These are phyloP conservation scores for Ranitomeya variabilis DNA, from an alignment of 2,113 vertebrate genomes.

Conservation along the genomic window DNA sequence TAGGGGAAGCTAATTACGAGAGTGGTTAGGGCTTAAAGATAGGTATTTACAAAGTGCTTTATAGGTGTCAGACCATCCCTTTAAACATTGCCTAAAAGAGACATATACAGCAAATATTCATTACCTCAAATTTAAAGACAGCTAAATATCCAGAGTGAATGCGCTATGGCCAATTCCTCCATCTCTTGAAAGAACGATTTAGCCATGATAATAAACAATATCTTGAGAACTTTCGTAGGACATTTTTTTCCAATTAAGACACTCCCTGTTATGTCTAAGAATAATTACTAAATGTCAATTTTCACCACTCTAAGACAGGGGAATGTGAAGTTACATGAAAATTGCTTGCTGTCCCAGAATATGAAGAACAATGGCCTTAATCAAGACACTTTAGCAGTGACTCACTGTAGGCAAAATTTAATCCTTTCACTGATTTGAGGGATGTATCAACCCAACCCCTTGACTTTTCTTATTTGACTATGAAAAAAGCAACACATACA, in stretches of 20 bases:
- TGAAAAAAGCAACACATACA: background rate
- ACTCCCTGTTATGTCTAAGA: background rate
- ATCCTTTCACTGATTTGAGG: conserved; percentile 13
- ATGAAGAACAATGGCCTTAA: conserved; percentile 33
- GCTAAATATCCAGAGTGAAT: no score
- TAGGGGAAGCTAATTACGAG: no score
- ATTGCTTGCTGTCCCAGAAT: background rate
- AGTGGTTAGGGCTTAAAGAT: no score
- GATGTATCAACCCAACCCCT: background rate
- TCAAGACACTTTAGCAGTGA: conserved; percentile 20
- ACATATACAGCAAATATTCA: no score
- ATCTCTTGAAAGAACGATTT: background rate
- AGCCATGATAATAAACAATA: background rate
- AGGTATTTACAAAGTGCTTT: no score
- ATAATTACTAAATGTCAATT: background rate
- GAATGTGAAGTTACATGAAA: conserved; percentile 1
- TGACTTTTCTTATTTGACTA: background rate
- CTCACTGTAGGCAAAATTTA: conserved; percentile 7
- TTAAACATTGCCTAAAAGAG: no score
- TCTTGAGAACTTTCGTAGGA: background rate
- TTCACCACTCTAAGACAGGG: background rate
- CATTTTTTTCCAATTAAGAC: background rate
- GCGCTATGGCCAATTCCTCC: no score
- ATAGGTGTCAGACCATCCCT: no score
- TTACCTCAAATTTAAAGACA: no score